Base-by-base conservation (phyloP, 2,113 vertebrate species). In the Ictidomys tridecemlineatus region DNA sequence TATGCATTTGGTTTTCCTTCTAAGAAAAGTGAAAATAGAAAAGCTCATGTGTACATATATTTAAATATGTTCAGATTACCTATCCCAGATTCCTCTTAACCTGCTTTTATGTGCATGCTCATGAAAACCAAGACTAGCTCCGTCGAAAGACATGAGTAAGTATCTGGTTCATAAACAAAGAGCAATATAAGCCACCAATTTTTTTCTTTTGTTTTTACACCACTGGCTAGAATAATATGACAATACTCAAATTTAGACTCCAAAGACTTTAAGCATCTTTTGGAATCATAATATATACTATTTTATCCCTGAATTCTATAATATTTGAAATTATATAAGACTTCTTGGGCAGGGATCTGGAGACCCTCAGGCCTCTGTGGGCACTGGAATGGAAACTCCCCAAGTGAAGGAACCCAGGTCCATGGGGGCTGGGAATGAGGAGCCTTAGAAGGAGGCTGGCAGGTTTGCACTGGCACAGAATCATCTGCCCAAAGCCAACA, bases 301-400 rank as follows among this genome's bases (percentile, higher is more conserved):
- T 89, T 95, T 96, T 86, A 89, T 86, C 72, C 11, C 37, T 70
- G 70, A 78, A 80, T 96, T 93, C 89, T 51, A 86, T 92, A 94
- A 89, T 82, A 93, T 83, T 96, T 96, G 69, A 93, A 89, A 97
- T 96, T 82, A 85, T 20, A 69, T 91, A 93, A 97, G 84, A 85
- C 39, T 89, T 89, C 45, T 69, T 22, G 63, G 53, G 69, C 39
- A 67, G 39, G 39, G 51, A 79, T 96, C 79, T 86, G 79, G 91
- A 78, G 96, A 67, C 76, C 76, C 34, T 86, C 94, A 45, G 84
- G 53, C 56, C 74, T 85, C 86, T 91, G 58, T 51, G 61, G 37
- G 14, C 16, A 5, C 84, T 63, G 53, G 22, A 82, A 89, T 89
- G 56, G n/a, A 89, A 91, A 96, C 78, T 56, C 73, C 61, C 37